Percentiles rank a stretch among this genome's conserved stretches.
These are phyloP conservation scores for Thamnophis sirtalis DNA, from an alignment of 2,113 vertebrate species.

Conservation along the genomic window DNA sequence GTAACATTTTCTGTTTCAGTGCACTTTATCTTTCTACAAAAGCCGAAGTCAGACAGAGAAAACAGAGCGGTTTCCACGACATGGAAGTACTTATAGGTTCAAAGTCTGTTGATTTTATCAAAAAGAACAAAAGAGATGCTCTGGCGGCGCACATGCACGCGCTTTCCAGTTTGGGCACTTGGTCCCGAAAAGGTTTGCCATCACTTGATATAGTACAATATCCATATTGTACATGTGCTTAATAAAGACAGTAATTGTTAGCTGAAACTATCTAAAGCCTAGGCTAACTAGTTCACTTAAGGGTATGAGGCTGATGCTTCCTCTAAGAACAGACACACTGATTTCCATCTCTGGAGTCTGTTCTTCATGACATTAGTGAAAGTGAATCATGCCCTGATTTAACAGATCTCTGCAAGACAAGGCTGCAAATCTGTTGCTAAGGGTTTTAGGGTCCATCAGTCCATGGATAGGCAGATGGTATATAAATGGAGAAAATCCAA, in stretches of 20 bases:
- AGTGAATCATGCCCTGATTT: not conserved
- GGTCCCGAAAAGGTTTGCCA: no score
- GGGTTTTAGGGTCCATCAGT: not conserved
- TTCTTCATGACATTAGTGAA: not conserved
- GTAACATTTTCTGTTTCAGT: not conserved
- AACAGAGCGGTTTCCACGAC: not conserved
- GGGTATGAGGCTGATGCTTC: not conserved
- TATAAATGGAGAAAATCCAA: not conserved
- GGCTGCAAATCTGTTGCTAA: not conserved
- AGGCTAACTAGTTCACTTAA: not conserved
- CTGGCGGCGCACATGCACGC: no score
- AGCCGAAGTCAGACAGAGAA: not conserved
- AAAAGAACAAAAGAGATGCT: not conserved
- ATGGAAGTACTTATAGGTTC: not conserved
- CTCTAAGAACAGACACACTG: not conserved
- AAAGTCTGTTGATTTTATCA: not conserved
- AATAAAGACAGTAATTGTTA: not conserved
- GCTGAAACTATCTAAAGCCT: not conserved
- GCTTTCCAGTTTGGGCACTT: no score
- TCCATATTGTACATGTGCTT: not conserved
- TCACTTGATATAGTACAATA: not conserved
- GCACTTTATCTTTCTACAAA: not conserved
- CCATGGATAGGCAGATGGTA: not conserved
- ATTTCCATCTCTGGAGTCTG: not conserved
- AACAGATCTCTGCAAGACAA: not conserved